Evolutionary conservation across 2,888 invertebrate species (phyloP), one percentile per base, ranked within the genome.

Genomic region (Eupithecia centaureata): DNA sequence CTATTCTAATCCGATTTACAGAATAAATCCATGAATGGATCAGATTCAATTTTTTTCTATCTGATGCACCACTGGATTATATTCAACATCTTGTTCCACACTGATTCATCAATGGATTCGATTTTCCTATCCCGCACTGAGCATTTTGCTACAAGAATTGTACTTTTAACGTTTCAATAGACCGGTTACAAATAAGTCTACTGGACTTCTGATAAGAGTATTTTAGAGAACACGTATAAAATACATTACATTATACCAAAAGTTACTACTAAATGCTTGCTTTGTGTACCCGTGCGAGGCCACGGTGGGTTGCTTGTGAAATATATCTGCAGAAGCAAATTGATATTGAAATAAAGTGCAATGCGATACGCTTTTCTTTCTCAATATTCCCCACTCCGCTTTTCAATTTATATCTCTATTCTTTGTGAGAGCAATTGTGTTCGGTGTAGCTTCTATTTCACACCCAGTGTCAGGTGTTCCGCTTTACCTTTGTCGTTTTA

Each of bases 341-440:
- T 63, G 68, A 71, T 61, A 68, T 65, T 70, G 69, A 66, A 76
- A 72, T 65, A 76, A 67, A 71, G 64, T 73, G 61, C 67, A 63
- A 72, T 71, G 52, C 59, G 47, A 47, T 22, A 71, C 67, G 69
- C 71, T 76, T 79, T 81, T 77, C 76, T 73, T 76, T 78, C 73
- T 75, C 77, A 77, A 78, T 83, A 80, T 79, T 80, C 79, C 80
- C 73, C 80, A n/a, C 30, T 81, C 77, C 82, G 79, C 80, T 82
- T 83, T 86, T 81, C 85, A 86, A 85, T 86, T 82, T 83, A 80
- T 76, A 78, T 61, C 58, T 58, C 60, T 42, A 61, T 62, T 62
- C 68, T 68, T 68, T 68, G 59, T 86, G 79, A 74, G 73, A 76
- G 62, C 75, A 75, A 80, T 80, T 30, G 67, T 62, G 68, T 75